Base-by-base conservation (phyloP, 2,888 invertebrate species). In the Cataglyphis rosenhaueri region DNA sequence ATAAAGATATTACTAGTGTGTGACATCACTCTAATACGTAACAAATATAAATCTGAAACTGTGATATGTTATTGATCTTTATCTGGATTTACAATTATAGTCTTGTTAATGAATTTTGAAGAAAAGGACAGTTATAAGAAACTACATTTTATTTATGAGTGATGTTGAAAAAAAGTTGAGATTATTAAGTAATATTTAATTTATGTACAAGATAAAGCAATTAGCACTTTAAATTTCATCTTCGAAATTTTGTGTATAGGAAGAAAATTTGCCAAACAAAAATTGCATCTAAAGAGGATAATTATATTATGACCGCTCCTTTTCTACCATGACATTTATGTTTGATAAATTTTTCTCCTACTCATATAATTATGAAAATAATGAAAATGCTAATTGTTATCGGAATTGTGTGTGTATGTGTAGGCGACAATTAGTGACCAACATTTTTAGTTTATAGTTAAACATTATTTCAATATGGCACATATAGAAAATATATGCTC, bases 11-110 rank as follows among this genome's bases (percentile, higher is more conserved):
- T 44, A 48, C 21, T 48, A 32, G 32, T 32, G 32, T 32, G 38
- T 78, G 75, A 82, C 35, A 74, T 73, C 59, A 79, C 61, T 61
- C 61, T 81, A 68, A 48, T 12, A 81, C 48, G 55, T 57, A 66
- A 68, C 18, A 44, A 64, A 82, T 35, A 68, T 84, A 83, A 91
- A 92, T 90, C 89, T 91, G 92, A 93, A 92, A 92, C 94, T 94
- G 94, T 94, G 94, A 94, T 94, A 94, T 93, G 91, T 89, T 68
- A 41, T 41, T 78, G 68, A 68, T 68, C 18, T 59, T 70, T 68
- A 68, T 78, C 57, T 78, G 70, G 70, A 78, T 32, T 59, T 59
- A 78, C 18, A 57, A 57, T 65, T 6, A 55, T 8, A 3, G 21
- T 70, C 12, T 18, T 68, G 12, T 57, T 21, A 66, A 38, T 29